Evolutionary conservation across 2,888 invertebrate genomes (phyloP), one percentile per base, ranked within the genome.

Genomic region (Phragmatobia fuliginosa): DNA sequence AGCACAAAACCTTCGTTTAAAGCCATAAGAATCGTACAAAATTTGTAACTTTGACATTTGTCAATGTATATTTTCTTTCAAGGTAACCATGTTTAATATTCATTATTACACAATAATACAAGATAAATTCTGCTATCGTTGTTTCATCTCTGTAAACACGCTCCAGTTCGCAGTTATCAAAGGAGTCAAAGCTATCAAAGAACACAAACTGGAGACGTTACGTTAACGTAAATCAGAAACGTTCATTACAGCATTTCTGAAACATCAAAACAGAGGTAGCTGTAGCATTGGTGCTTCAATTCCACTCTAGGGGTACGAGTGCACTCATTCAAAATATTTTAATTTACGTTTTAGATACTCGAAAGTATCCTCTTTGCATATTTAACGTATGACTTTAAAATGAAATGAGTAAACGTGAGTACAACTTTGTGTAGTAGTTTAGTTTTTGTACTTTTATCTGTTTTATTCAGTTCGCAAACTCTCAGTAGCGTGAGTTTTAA

Each of bases 121-220:
- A n/a, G 1, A 10, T 61, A 25, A 36, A n/a, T 2, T 25, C 5
- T 33, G 11, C 36, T 60, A 21, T 60, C 16, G 41, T 62, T 62
- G 32, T 45, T 32, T 31, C 11, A 31, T 45, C 18, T 8, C 31
- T 41, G 28, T 41, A 25, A 31, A 11, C 66, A 58, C 32, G 49
- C 63, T 67, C 58, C 33, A 75, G 81, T 32, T 31, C 11, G 5
- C 10, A 41, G 41, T 11, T 62, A 62, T 41, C 62, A 62, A 62
- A 63, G 11, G 45, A 63, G 31, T 21, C 14, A 49, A 21, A 21
- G 45, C 31, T 49, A 49, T 63, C 21, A 45, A 49, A 63, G 18
- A 45, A 32, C 21, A 63, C 18, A 63, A 63, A 63, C n/a, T 32
- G 10, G 21, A 14, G 21, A 16, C 45, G 32, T 64, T 28, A 52